Conservation (phyloP, 1,140 invertebrate species). For the Oryctes rhinoceros region DNA sequence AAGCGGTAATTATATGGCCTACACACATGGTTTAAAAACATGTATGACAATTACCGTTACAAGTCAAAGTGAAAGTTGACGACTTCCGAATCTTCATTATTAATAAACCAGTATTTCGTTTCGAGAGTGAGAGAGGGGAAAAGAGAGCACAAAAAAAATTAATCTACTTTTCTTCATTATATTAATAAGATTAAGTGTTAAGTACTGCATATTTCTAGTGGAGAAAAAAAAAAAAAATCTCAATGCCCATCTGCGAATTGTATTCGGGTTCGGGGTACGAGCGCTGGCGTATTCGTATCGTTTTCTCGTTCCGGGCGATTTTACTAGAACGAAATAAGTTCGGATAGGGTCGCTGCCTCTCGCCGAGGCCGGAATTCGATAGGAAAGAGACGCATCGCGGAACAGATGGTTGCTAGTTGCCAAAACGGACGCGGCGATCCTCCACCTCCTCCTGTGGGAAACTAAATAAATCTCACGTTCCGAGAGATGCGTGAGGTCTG, state of each 20-base stretch:
- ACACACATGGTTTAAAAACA: not conserved
- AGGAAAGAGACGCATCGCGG: conserved; percentile 47
- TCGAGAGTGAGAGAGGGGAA: not conserved
- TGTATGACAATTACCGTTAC: conserved; percentile 1
- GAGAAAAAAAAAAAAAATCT: conserved; percentile 8
- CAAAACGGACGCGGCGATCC: conserved; percentile 15
- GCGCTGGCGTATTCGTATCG: not conserved
- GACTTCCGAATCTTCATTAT: conserved; percentile 21
- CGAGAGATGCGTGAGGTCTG: conserved; percentile 53
- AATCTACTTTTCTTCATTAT: not conserved
- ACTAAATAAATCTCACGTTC: conserved; percentile 53
- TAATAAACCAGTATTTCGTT: conserved; percentile 13
- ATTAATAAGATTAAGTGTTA: conserved; percentile 5
- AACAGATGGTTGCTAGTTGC: conserved; percentile 32
- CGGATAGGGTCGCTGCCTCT: not conserved
- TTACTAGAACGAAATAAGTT: conserved; percentile 8
- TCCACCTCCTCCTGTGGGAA: conserved; percentile 48
- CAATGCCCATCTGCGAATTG: conserved; percentile 21
- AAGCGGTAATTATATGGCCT: not conserved
- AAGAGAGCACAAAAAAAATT: not conserved
- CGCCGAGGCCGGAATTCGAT: conserved; percentile 48
- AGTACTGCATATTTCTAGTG: conserved; percentile 10
- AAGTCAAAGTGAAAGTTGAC: conserved; percentile 12
- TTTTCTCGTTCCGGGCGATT: conserved; percentile 4
- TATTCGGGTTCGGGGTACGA: not conserved